Evolutionary conservation across 2,113 vertebrate genomes (phyloP).

Genomic region (Megaceryle maxima): DNA sequence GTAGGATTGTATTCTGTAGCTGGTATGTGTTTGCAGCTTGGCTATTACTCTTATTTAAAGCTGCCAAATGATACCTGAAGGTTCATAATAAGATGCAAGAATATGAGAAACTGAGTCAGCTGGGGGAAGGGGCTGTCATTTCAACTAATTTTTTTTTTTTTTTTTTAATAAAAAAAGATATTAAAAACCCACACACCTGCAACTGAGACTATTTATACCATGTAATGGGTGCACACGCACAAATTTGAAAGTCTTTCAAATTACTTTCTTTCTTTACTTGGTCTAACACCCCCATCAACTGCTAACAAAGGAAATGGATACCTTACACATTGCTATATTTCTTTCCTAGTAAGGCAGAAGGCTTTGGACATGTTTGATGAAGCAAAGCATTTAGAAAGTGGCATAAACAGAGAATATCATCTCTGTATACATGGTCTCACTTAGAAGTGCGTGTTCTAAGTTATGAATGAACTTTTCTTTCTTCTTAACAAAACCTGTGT

Average conservation of each 20-base stretch:
- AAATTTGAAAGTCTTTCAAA: not conserved
- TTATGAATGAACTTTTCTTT: not conserved
- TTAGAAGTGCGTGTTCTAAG: not conserved
- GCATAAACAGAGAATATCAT: not conserved
- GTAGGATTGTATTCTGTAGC: not conserved
- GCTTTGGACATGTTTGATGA: not conserved
- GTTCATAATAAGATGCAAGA: not conserved
- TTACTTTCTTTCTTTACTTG: not conserved
- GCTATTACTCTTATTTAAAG: conserved; percentile 1
- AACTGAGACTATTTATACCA: not conserved
- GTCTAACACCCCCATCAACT: not conserved
- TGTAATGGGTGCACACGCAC: not conserved
- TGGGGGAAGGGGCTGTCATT: not conserved
- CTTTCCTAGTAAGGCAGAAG: not conserved
- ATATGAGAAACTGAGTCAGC: not conserved
- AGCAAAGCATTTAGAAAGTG: not conserved
- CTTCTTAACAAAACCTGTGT: not conserved
- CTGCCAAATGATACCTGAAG: not conserved
- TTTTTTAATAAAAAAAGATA: not conserved
- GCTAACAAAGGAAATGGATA: not conserved
- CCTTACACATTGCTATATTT: not conserved
- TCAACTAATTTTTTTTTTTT: not conserved
- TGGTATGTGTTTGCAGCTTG: not conserved
- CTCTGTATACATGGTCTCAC: not conserved
- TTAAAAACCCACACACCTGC: not conserved